Base-by-base conservation (phyloP, 2,888 invertebrate genomes). In the Leptarthrus brevirostris region DNA sequence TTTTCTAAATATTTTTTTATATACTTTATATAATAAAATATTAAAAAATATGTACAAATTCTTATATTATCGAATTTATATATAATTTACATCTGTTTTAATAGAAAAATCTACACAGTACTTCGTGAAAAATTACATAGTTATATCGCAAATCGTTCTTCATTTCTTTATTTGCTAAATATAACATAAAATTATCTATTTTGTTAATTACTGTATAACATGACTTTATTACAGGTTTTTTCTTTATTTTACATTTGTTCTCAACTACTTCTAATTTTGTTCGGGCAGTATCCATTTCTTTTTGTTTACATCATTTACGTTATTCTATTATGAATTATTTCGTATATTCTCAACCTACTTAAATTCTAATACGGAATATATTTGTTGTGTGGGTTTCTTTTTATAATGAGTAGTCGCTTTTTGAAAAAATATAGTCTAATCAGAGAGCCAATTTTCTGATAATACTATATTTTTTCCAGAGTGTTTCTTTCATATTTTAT, bases 391-490 rank as follows among this genome's bases (percentile, higher is more conserved):
- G 3, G 8, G 12, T 40, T n/a, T 40, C 12, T 2, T 40, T 0
- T n/a, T 40, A 0, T n/a, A 12, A 12, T 40, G 12, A 40, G 3
- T 40, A 40, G 40, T 3, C 1, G 40, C 1, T 40, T 12, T n/a
- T 12, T 12, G n/a, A 40, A 22, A 86, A 86, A 56, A 47, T 74
- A 79, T 80, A 78, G 78, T 82, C 83, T 86, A 83, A 16, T 66
- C 73, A 69, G 18, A 47, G 34, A 69, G 79, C 81, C 81, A 81
- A 79, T 69, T 6, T 52, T 18, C 52, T 49, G 49, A 20, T 82
- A 81, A 82, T 82, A 82, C 83, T 82, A 81, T 79, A 81, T 83
- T 80, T 81, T 82, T 74, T 80, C 81, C 82, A 81, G 66, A 76
- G 76, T 76, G 77, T 73, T 70, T 36, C 74, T 76, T 34, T 53